These are phyloP conservation scores for Ptychoptera albimana DNA, from an alignment of 2,888 invertebrate species.

Conservation along the genomic window DNA sequence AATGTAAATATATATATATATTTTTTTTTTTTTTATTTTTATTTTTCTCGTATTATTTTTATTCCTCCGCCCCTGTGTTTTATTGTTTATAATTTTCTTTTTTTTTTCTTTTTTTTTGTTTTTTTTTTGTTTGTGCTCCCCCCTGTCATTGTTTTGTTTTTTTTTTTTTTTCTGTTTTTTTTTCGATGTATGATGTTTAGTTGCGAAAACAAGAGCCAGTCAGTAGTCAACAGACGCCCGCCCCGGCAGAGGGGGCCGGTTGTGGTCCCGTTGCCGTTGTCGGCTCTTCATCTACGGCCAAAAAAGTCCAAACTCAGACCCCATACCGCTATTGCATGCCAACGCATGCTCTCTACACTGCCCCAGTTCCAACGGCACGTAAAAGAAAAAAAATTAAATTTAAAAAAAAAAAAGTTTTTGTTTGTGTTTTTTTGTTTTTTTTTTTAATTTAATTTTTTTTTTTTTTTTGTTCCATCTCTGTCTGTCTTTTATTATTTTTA, in stretches of 20 bases:
- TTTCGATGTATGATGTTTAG: slow-evolving; percentile 13
- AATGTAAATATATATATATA: too few species aligned
- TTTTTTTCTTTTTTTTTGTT: slow-evolving; percentile 6
- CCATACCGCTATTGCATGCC: slow-evolving; percentile 42
- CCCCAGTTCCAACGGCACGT: slow-evolving; percentile 45
- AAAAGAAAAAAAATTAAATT: slow-evolving; percentile 17
- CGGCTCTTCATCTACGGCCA: slow-evolving; percentile 25
- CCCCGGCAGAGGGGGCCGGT: slow-evolving; percentile 10
- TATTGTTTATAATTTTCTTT: too few species aligned
- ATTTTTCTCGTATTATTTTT: too few species aligned
- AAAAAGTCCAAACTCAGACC: slow-evolving; percentile 20
- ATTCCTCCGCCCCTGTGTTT: too few species aligned
- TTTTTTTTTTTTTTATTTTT: too few species aligned
- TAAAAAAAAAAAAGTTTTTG: too few species aligned
- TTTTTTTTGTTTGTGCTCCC: slow-evolving; percentile 1
- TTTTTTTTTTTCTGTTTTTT: slow-evolving; percentile 5
- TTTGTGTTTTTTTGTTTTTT: too few species aligned
- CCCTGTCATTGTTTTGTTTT: slow-evolving; percentile 6
- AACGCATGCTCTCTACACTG: slow-evolving; percentile 42
- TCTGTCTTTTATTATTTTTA: too few species aligned
- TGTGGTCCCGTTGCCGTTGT: slow-evolving; percentile 14
- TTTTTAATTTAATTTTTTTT: too few species aligned
- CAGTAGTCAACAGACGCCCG: slow-evolving; percentile 18
- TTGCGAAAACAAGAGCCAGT: slow-evolving; percentile 23
- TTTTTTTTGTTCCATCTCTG: too few species aligned